A percentile compares a stretch with the other conserved stretches of the same genome.
These are phyloP conservation scores for Margarornis squamiger DNA, from an alignment of 2,797 vertebrate genomes.

Conservation along the genomic window DNA sequence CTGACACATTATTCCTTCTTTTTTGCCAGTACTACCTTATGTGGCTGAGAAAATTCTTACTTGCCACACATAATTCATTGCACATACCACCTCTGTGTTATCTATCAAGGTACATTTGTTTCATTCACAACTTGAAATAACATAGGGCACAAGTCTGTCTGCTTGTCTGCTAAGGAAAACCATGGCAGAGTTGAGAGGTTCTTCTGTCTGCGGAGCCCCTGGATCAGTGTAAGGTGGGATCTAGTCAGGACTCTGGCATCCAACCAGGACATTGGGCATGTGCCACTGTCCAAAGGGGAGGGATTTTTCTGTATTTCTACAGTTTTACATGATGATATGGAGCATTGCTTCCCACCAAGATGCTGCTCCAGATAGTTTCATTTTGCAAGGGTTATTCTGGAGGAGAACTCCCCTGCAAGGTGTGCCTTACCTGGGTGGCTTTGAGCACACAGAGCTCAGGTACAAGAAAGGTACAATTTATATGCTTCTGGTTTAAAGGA, in stretches of 20 bases:
- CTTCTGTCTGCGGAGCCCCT: neutral
- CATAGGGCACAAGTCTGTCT: neutral
- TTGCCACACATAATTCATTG: accelerated
- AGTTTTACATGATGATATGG: neutral
- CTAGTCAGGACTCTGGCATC: neutral
- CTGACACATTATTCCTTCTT: neutral
- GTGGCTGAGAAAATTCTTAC: neutral
- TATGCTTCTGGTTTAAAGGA: accelerated
- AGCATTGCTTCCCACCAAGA: neutral
- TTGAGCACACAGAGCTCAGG: neutral
- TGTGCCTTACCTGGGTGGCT: neutral
- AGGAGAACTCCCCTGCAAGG: neutral
- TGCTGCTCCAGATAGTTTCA: neutral
- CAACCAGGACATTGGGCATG: neutral
- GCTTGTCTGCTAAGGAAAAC: neutral
- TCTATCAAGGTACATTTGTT: neutral
- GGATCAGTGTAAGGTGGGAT: neutral
- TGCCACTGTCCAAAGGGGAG: neutral
- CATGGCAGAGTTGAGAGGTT: neutral
- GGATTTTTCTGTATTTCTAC: neutral
- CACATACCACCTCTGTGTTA: accelerated
- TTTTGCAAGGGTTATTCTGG: neutral
- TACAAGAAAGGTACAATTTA: neutral
- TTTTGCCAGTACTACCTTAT: neutral
- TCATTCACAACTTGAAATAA: neutral